Evolutionary conservation across 2,113 vertebrate genomes (phyloP), one percentile per base, ranked within the genome.

Genomic region (Scartelaos histophorus): DNA sequence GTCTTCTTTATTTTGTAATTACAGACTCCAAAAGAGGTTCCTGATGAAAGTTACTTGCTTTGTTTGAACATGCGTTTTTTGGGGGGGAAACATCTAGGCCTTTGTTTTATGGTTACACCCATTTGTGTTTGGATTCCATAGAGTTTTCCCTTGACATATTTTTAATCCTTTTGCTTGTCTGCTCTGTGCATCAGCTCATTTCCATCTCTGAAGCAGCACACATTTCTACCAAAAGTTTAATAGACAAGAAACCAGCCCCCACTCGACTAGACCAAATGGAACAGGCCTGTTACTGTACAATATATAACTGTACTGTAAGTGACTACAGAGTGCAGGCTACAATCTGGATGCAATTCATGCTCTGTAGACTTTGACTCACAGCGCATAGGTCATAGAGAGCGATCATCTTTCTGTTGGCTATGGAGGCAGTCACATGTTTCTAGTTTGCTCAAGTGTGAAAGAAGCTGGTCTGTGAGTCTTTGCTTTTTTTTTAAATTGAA

Each of bases 321-420:
- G 9, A 21, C 51, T 54, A 19, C 21, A n/a, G 6, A n/a, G 56
- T 21, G 24, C 56, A 58, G 56, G 56, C 47, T 80, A 71, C 67
- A 70, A 4, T 72, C 66, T 82, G 69, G 79, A 68, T 69, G 66
- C 70, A 73, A n/a, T 53, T 43, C 66, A 70, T 66, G 51, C 54
- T 45, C 21, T 35, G 67, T 69, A 47, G 35, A 68, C 34, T 71
- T n/a, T 1, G 58, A 77, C 60, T 79, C 70, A 64, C 51, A 25
- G 58, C 64, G 25, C 61, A 45, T 61, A 86, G 78, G 76, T 89
- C 72, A 76, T 25, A 71, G 80, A 71, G 71, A 75, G 29, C 65
- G 76, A 75, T 89, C 82, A 78, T 85, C 71, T 83, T 79, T 81
- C 85, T 78, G 35, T 62, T 19, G 46, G 66, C 79, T 82, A 60